Base-by-base conservation (phyloP, 2,888 invertebrate species). In the Quadroppia sp. region DNA sequence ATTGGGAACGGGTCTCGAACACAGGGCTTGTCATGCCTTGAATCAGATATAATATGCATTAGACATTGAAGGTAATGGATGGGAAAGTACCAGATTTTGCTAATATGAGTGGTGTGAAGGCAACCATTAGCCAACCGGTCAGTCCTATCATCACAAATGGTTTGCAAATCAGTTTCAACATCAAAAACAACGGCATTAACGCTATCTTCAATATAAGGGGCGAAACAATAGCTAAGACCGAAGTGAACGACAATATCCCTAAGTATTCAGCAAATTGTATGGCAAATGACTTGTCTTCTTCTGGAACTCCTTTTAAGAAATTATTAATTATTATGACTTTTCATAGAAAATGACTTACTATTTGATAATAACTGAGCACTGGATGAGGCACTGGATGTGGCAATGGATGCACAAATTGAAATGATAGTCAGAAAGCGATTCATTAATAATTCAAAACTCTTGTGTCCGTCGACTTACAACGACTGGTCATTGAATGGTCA, bases 71-170 rank as follows among this genome's bases (percentile, higher is more conserved):
- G n/a, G n/a, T n/a, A n/a, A n/a, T n/a, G n/a, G n/a, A n/a, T n/a
- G n/a, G n/a, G 3, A 13, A 25, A 20, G 6, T 56, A 61, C 61
- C 61, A 9, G 61, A 61, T 61, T 32, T 28, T 9, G 32, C 61
- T 61, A 61, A 61, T 28, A 30, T 61, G 4, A 32, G 11, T 9
- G 61, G 30, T 13, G 61, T 61, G 30, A 30, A n/a, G 17, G 32
- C 30, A 9, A 61, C 61, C 61, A 61, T 61, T 32, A 61, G 32
- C 3, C 17, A 61, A 25, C 61, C 32, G 25, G 61, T 61, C 30
- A 61, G 32, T 32, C 61, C 61, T 1, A 61, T 61, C 30, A 32
- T 32, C 25, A 61, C 30, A 9, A 61, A n/a, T 6, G 61, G 61
- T 61, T 28, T 61, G 30, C 30, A 61, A 25, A 61, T 32, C 3